Conservation (phyloP, 2,113 vertebrate genomes). For the Anseranas semipalmata region DNA sequence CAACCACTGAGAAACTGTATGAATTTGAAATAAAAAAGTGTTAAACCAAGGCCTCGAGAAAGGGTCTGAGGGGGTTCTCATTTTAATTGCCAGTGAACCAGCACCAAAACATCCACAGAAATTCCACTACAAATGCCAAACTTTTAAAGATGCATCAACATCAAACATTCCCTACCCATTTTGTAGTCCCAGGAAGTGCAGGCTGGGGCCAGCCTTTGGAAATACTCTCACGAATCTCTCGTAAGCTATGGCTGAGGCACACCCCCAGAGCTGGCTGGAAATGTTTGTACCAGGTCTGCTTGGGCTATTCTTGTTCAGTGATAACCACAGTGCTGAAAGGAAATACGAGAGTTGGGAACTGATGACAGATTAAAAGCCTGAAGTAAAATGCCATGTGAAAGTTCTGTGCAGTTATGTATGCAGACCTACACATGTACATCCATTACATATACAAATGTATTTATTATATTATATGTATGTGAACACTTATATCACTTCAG, state of each 20-base stretch:
- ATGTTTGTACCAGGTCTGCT: background rate
- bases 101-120: background rate
- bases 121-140: background rate
- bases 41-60: background rate
- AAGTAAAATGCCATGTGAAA: background rate
- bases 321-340: background rate
- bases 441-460: background rate
- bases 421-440: background rate
- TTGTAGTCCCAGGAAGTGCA: background rate
- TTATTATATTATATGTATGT: background rate
- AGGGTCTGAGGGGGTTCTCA: background rate
- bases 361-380: background rate
- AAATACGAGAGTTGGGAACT: rapidly evolving
- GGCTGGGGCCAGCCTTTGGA: background rate
- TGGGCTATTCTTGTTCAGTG: background rate
- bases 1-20: background rate
- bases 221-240: background rate
- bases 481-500: background rate
- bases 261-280: background rate
- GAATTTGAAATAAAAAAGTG: background rate
- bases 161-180: background rate
- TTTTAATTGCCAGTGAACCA: background rate
- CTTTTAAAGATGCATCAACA: background rate
- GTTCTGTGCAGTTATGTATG: rapidly evolving
- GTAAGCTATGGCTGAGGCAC: background rate